Evolutionary conservation across 2,888 invertebrate species (phyloP).

Genomic region (Tribolium freemani): DNA sequence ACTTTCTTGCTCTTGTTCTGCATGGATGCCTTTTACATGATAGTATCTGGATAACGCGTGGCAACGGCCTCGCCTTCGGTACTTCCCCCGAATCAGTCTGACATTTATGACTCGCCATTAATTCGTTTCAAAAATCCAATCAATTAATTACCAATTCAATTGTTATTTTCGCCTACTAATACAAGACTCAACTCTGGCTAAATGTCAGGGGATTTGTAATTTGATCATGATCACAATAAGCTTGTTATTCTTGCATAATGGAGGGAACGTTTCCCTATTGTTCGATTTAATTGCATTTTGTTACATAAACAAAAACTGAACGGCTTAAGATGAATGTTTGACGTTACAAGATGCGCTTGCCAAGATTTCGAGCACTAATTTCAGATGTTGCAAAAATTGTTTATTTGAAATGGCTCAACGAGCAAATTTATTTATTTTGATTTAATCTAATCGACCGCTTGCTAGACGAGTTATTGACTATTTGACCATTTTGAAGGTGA

Average conservation of each 20-base stretch:
- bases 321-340: background rate
- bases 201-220: background rate
- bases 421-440: background rate
- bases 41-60: background rate
- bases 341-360: background rate
- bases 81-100: background rate
- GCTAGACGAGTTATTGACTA: background rate
- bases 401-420: background rate
- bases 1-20: constrained; percentile 1
- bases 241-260: constrained; percentile 7
- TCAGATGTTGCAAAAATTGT: background rate
- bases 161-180: background rate
- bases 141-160: background rate
- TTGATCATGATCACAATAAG: constrained; percentile 4
- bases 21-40: background rate
- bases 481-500: background rate
- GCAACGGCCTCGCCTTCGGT: constrained; percentile 10
- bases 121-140: background rate
- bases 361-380: background rate
- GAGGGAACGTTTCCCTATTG: constrained; percentile 6
- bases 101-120: background rate
- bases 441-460: background rate
- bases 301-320: background rate
- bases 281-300: background rate
- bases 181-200: background rate